Evolutionary conservation across 2,797 vertebrate genomes (phyloP), one percentile per base, ranked within the genome.

Genomic region (Rhabdophis nuchalis): DNA sequence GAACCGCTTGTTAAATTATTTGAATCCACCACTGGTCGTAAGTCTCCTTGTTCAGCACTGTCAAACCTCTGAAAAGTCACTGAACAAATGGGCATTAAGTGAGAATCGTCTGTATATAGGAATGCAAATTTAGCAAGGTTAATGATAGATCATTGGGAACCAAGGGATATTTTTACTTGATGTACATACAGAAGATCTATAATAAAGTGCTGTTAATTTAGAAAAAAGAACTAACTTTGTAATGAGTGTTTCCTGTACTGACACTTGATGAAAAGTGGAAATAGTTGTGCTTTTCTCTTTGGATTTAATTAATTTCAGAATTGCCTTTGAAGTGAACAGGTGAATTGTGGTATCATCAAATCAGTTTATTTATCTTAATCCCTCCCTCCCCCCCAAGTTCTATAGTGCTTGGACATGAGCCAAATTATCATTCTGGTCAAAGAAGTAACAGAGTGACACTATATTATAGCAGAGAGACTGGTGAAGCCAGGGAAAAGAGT

Each of bases 261-360:
- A 64, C 5, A 9, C 88, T 68, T 68, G 77, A 86, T 53, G n/a
- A 72, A 86, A 93, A 89, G 27, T 52, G 7, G 20, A 13, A n/a
- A 14, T 86, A 85, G 11, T 11, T 54, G 4, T 6, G 4, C 16
- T 88, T 85, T 68, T 64, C 58, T 91, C 36, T 36, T 64, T 89
- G 77, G 20, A 72, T 86, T 18, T 89, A 60, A 89, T 68, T 93
- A 90, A 91, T 88, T 56, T 91, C 82, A 50, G 23, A 25, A 86
- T 89, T 89, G 5, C 50, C 25, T 93, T 86, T 89, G 29, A n/a
- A 57, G 52, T 72, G 52, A 89, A 68, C 86, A 56, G 25, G 13
- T 25, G 36, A 16, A 56, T 14, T 50, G 25, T 57, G 27, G 50
- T 88, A 93, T 58, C 36, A 58, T 61, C 50, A 56, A 88, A 88